phyloP scores from a whole-genome alignment of 2,797 vertebrate genomes.

The Mus minutoides region DNA sequence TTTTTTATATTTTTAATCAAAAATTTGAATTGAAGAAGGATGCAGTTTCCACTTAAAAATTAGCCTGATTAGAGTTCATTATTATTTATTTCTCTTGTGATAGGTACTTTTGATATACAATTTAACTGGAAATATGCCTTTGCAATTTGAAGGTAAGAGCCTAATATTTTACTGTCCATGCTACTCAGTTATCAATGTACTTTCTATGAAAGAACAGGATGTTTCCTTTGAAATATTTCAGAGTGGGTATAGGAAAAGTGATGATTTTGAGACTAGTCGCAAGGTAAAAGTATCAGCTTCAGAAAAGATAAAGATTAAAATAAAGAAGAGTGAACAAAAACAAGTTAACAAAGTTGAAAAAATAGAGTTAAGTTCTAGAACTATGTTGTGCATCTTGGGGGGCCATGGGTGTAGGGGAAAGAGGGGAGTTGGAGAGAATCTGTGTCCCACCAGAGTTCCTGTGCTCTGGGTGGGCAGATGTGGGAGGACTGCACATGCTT shows the following conservation, averaged over 20 bases:
- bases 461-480: too few species aligned
- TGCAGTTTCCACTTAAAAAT: not conserved
- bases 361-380: too few species aligned
- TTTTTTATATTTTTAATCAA: not conserved
- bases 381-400: too few species aligned
- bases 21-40: not conserved
- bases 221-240: not conserved
- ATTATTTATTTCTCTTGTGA: not conserved
- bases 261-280: not conserved
- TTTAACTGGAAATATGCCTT: not conserved
- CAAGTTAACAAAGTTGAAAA: too few species aligned
- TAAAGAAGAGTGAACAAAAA: not conserved
- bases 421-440: too few species aligned
- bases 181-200: not conserved
- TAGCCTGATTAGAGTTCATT: not conserved
- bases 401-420: too few species aligned
- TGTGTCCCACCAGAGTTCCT: too few species aligned
- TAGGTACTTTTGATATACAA: not conserved
- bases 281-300: not conserved
- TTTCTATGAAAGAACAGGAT: not conserved
- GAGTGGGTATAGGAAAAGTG: not conserved
- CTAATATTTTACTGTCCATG: not conserved
- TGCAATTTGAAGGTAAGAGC: slow-evolving; percentile 23
- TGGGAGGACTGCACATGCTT: too few species aligned
- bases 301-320: not conserved